phyloP scores from a whole-genome alignment of 2,113 vertebrate genomes.

The Phasianus colchicus region DNA sequence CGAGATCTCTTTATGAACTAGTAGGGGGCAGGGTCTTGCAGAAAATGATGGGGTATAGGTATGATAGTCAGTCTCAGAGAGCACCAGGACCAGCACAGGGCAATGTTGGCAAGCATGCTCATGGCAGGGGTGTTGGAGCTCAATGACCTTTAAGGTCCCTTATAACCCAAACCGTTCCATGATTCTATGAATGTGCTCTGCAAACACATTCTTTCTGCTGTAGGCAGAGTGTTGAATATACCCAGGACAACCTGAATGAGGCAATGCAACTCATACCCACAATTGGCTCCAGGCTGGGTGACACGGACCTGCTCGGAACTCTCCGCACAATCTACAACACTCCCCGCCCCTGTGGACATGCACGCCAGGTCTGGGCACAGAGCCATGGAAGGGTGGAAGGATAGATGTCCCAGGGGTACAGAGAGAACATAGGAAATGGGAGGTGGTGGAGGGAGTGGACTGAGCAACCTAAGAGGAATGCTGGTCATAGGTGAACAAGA shows the following conservation, averaged over 20 bases:
- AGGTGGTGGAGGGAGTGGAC: not conserved
- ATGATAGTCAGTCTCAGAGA: not conserved
- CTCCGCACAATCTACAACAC: not conserved
- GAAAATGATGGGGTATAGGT: not conserved
- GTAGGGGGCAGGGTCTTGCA: not conserved
- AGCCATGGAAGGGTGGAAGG: not conserved
- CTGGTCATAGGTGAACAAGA: not conserved
- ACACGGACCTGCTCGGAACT: not conserved
- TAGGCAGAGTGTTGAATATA: conserved; percentile 11
- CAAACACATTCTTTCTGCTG: not conserved
- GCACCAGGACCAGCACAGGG: not conserved
- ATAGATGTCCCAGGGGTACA: not conserved
- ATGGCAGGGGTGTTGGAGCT: too few species aligned
- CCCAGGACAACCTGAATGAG: not conserved
- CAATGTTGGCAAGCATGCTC: too few species aligned
- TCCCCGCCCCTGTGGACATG: rapidly evolving
- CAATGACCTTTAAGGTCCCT: too few species aligned
- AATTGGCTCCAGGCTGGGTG: not conserved
- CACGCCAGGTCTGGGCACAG: not conserved
- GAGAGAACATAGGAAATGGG: not conserved
- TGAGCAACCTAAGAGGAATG: not conserved
- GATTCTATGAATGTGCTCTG: not conserved
- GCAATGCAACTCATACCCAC: not conserved
- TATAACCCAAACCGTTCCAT: too few species aligned
- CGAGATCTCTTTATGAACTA: not conserved